Evolutionary conservation across 2,888 invertebrate genomes (phyloP), one percentile per base, ranked within the genome.

Genomic region (Netelia melanura): DNA sequence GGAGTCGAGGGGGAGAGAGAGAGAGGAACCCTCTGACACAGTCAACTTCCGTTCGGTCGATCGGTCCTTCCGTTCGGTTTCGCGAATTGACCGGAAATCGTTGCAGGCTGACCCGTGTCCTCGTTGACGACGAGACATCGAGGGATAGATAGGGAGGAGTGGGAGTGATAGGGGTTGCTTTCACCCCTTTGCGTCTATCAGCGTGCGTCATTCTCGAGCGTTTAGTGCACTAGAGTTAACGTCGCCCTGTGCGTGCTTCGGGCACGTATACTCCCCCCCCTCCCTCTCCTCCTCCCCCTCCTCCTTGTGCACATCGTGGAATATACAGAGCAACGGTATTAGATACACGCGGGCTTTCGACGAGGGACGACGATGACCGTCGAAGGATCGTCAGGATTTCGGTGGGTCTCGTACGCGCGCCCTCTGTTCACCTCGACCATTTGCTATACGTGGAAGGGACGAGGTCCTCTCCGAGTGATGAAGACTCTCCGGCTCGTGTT

Each of bases 61-160:
- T 30, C 30, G 30, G 30, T 30, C 30, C 30, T 30, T 30, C 30
- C 54, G 75, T 52, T 70, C 56, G 48, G n/a, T 68, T 52, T 43
- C 62, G 72, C 61, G 77, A 81, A 77, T 83, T 70, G 84, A 77
- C 81, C 81, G 81, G 81, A 84, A 81, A 84, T 84, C 76, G 84
- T 67, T 61, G 72, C 44, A 62, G 44, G 21, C 54, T 58, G 62
- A 56, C 21, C 17, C 30, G 3, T 23, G 43, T 44, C 68, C 56
- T 52, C 62, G 72, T 65, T 30, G 38, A 30, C 30, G 30, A 30
- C 30, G 30, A 30, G 30, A 30, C 30, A 30, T 30, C 30, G 3
- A 30, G 30, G 30, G 30, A 5, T 30, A 30, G 30, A 30, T 3
- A 30, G 5, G 30, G 30, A 5, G 30, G 30, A 5, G 30, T 3